Percentiles rank a stretch among this genome's conserved stretches.
Conservation (phyloP, 2,113 vertebrate species). For the Pygoscelis adeliae region DNA sequence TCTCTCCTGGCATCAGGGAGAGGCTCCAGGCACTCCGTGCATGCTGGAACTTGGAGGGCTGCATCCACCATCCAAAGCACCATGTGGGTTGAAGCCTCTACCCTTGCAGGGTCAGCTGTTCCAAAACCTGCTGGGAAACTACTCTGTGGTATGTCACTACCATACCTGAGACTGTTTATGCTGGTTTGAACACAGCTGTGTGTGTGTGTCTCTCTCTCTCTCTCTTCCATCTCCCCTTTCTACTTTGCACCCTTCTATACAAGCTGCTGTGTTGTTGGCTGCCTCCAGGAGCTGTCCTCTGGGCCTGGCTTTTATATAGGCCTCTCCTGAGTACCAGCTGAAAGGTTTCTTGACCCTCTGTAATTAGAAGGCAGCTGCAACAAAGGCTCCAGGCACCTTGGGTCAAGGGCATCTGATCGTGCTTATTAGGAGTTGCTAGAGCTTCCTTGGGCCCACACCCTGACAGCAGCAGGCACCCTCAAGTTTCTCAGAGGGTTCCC, state of each 20-base stretch:
- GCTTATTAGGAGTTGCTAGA: background rate
- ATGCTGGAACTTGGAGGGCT: background rate
- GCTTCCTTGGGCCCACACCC: fast-evolving
- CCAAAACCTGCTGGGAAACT: background rate
- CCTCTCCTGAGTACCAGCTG: background rate
- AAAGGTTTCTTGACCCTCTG: background rate
- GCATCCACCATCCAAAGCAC: background rate
- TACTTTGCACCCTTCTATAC: background rate
- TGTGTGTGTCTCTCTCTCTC: background rate
- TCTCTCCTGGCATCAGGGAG: background rate
- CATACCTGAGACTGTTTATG: background rate
- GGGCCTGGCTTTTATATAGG: background rate
- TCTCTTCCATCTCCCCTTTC: background rate
- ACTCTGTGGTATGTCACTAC: background rate
- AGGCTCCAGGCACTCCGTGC: background rate
- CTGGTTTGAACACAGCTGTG: background rate
- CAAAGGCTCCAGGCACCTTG: background rate
- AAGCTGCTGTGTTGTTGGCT: background rate
- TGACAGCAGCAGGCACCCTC: background rate
- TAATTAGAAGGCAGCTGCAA: background rate
- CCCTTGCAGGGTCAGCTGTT: background rate
- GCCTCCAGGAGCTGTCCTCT: background rate
- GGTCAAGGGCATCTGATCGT: background rate
- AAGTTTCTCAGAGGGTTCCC: background rate
- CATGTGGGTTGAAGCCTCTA: background rate